Conservation (phyloP, 2,888 invertebrate species). For the Meghimatium bilineatum region DNA sequence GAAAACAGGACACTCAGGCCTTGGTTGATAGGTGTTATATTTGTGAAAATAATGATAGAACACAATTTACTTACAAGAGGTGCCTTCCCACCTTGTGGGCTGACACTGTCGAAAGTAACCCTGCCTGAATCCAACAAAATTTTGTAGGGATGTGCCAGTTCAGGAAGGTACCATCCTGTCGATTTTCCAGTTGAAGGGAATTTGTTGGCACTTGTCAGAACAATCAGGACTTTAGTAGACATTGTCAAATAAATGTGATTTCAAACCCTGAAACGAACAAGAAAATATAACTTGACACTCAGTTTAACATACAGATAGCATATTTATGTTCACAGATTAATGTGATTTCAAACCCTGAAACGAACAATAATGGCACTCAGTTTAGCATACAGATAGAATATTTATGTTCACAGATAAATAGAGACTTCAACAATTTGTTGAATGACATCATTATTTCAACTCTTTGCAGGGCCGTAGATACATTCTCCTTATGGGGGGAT, state of each 20-base stretch:
- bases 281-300: background rate
- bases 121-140: slow-evolving; percentile 56
- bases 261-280: background rate
- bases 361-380: background rate
- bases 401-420: too few relatives aligned
- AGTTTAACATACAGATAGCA: too few relatives aligned
- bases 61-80: slow-evolving; percentile 67
- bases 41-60: too few relatives aligned
- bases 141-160: slow-evolving; percentile 65
- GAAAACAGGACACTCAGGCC: too few relatives aligned
- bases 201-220: slow-evolving; percentile 57
- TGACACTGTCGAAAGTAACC: slow-evolving; percentile 57
- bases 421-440: too few relatives aligned
- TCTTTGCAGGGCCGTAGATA: too few relatives aligned
- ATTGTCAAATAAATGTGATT: background rate
- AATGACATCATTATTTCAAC: too few relatives aligned
- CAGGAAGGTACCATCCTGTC: slow-evolving; percentile 68
- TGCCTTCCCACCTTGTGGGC: slow-evolving; percentile 63
- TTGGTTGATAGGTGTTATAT: too few relatives aligned
- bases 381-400: too few relatives aligned
- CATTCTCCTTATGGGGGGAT: too few relatives aligned
- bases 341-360: background rate
- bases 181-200: slow-evolving; percentile 58
- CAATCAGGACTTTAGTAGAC: slow-evolving; percentile 55
- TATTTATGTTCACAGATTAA: too few relatives aligned